Evolutionary conservation across 2,113 vertebrate species (phyloP).

Genomic region (Falco punctatus): DNA sequence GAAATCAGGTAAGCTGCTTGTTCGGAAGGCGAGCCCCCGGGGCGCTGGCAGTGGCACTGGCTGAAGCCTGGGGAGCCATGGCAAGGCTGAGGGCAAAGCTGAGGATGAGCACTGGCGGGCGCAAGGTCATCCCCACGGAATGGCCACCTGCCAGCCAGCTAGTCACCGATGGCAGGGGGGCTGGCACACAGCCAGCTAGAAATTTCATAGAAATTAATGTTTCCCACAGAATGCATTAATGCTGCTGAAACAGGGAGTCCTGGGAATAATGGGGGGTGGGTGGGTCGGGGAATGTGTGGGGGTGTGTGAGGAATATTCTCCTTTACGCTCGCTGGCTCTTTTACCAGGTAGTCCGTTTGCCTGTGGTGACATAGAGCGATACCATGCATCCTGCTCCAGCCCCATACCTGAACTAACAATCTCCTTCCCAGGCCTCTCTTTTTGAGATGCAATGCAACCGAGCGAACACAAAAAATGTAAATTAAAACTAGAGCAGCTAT

Average conservation of each 20-base stretch:
- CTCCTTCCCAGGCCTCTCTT: background rate
- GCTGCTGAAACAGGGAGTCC: background rate
- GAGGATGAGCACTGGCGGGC: too few relatives aligned
- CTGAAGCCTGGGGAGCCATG: rapidly evolving
- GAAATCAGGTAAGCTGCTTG: background rate
- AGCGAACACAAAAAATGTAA: background rate
- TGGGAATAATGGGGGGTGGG: background rate
- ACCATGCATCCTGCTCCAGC: background rate
- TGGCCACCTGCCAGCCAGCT: background rate
- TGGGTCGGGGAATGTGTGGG: too few relatives aligned
- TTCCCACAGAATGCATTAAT: background rate
- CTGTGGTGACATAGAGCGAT: background rate
- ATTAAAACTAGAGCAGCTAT: background rate
- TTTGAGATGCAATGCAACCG: background rate
- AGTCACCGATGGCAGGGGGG: too few relatives aligned
- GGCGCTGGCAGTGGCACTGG: rapidly evolving
- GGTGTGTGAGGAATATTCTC: background rate
- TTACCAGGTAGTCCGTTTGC: background rate
- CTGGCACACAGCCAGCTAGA: background rate
- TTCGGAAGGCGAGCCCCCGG: background rate
- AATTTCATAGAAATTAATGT: background rate
- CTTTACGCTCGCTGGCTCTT: background rate
- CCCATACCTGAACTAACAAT: background rate
- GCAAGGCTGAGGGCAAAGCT: rapidly evolving
- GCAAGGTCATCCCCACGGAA: background rate